These are phyloP conservation scores for Ceyx melanurus DNA, from an alignment of 2,113 vertebrate genomes.

Conservation along the genomic window DNA sequence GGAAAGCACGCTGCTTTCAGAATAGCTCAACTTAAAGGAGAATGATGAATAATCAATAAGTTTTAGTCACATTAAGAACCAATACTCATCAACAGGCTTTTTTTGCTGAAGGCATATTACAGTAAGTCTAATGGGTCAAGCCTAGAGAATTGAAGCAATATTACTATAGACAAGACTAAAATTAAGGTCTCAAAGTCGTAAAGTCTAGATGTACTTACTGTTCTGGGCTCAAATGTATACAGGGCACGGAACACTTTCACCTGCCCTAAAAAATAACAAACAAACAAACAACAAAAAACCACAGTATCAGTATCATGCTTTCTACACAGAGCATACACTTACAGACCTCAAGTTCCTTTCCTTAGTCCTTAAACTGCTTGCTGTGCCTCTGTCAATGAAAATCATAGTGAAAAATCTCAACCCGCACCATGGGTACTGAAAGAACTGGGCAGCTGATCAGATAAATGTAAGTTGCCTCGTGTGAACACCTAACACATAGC, in stretches of 20 bases:
- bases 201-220: constrained; percentile 80
- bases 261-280: constrained; percentile 80
- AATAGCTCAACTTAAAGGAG: not conserved
- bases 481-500: rapidly evolving
- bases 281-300: not conserved
- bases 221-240: constrained; percentile 96
- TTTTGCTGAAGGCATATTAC: not conserved
- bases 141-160: not conserved
- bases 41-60: not conserved
- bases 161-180: not conserved
- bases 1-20: not conserved
- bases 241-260: constrained; percentile 96
- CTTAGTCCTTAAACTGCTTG: not conserved
- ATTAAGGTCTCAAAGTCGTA: not conserved
- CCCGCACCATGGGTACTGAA: not conserved
- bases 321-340: not conserved
- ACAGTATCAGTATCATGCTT: not conserved
- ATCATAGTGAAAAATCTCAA: not conserved
- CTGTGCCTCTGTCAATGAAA: not conserved
- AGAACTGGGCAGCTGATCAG: not conserved
- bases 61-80: not conserved
- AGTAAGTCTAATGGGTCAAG: not conserved
- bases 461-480: not conserved
- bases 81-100: not conserved
- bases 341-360: not conserved